Percentiles rank a stretch among this genome's conserved stretches.
phyloP scores from a whole-genome alignment of 1,140 invertebrate genomes.

The Oncopodura yosiiana region DNA sequence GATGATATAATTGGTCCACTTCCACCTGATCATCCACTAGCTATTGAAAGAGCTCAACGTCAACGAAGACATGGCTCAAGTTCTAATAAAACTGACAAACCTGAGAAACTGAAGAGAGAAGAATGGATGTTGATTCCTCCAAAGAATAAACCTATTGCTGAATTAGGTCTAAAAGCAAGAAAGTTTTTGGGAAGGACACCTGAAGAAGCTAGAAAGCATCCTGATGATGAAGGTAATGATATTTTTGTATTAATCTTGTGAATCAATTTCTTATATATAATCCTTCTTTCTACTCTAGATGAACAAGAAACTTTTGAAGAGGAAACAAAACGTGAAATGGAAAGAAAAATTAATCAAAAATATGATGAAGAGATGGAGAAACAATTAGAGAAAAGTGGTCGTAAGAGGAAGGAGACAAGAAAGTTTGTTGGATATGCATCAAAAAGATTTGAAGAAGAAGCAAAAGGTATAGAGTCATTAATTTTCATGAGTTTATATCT shows the following conservation, averaged over 20 bases:
- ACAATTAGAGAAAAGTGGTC: slow-evolving; percentile 4
- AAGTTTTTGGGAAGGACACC: slow-evolving; percentile 31
- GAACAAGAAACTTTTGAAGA: slow-evolving; percentile 18
- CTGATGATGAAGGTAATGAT: slow-evolving; percentile 16
- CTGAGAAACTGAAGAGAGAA: slow-evolving; percentile 23
- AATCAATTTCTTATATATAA: too few relatives aligned
- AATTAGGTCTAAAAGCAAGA: slow-evolving; percentile 14
- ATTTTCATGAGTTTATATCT: not conserved
- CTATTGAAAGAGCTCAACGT: not conserved
- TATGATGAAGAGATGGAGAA: slow-evolving; percentile 25
- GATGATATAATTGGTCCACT: slow-evolving; percentile 25
- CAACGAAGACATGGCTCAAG: not conserved
- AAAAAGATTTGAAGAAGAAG: slow-evolving; percentile 36
- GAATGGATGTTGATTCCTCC: slow-evolving; percentile 35
- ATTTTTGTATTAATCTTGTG: too few relatives aligned
- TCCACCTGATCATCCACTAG: slow-evolving; percentile 31
- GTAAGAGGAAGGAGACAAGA: slow-evolving; percentile 24
- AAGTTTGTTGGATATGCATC: slow-evolving; percentile 37
- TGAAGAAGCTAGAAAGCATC: slow-evolving; percentile 16
- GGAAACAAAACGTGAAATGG: slow-evolving; percentile 16
- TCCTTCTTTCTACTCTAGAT: too few relatives aligned
- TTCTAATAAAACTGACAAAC: not conserved
- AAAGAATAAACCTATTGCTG: slow-evolving; percentile 29
- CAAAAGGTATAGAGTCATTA: slow-evolving; percentile 10
- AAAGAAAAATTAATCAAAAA: slow-evolving; percentile 18